Conservation (phyloP, 2,888 invertebrate species). For the Eubasilissa splendida region DNA sequence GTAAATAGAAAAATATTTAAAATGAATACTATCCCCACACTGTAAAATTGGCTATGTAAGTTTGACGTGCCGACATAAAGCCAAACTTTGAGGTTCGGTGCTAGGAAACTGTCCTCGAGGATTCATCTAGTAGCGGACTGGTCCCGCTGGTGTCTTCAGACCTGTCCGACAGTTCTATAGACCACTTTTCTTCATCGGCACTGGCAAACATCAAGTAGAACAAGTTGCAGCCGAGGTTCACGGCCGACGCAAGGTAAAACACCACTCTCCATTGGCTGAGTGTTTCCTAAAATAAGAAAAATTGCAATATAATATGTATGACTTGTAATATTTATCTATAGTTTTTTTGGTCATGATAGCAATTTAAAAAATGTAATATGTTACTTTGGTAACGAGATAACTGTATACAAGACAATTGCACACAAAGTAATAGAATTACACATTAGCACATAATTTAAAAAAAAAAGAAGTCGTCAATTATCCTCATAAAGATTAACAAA, state of each 20-base stretch:
- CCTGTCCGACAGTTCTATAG: slow-evolving; percentile 61
- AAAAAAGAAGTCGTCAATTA: no score
- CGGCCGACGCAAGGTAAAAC: slow-evolving; percentile 85
- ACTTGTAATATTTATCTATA: background rate
- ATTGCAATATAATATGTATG: background rate
- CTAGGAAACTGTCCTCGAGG: slow-evolving; percentile 44
- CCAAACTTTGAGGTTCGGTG: slow-evolving; percentile 48
- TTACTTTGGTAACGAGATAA: no score
- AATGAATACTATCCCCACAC: slow-evolving; percentile 43
- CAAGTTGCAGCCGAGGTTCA: slow-evolving; percentile 82
- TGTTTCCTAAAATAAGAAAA: slow-evolving; percentile 74
- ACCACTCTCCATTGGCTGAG: slow-evolving; percentile 83
- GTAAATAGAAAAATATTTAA: slow-evolving; percentile 1
- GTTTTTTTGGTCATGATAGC: no score
- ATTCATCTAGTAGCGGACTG: slow-evolving; percentile 46
- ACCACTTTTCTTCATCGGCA: slow-evolving; percentile 83
- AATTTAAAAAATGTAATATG: no score
- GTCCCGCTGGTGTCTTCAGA: slow-evolving; percentile 16
- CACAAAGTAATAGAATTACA: no score
- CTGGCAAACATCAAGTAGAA: slow-evolving; percentile 87
- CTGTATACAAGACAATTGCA: no score
- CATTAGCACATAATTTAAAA: no score
- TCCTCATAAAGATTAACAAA: no score
- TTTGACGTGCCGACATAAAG: slow-evolving; percentile 43
- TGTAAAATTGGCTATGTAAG: slow-evolving; percentile 52